These are phyloP conservation scores for Drosophila meridiana DNA, from an alignment of 2,888 invertebrate genomes.

Conservation along the genomic window DNA sequence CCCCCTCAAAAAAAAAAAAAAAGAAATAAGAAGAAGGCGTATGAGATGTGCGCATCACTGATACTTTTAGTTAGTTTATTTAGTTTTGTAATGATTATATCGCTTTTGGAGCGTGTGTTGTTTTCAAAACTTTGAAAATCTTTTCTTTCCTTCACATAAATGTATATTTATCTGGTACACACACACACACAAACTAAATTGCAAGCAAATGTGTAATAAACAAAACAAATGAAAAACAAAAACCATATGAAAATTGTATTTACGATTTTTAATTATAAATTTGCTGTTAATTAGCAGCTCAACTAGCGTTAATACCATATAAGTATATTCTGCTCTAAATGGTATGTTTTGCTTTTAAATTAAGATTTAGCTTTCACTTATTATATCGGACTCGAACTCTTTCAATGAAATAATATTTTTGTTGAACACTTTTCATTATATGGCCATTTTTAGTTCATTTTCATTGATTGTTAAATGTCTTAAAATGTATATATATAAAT, in stretches of 20 bases:
- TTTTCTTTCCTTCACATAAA: conserved; percentile 23
- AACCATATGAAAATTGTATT: conserved; percentile 11
- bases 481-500: neutral
- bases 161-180: conserved; percentile 64
- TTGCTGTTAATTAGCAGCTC: conserved; percentile 9
- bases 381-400: neutral
- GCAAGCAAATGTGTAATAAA: conserved; percentile 58
- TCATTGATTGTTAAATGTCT: neutral
- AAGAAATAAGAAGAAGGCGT: neutral
- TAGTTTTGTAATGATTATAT: conserved; percentile 53
- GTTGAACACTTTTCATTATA: neutral
- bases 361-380: neutral
- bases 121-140: conserved; percentile 11
- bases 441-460: neutral
- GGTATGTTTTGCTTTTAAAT: neutral
- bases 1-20: conserved; percentile 7
- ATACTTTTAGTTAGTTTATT: conserved; percentile 70
- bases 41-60: conserved; percentile 48
- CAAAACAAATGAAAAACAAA: conserved; percentile 6
- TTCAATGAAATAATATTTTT: neutral
- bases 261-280: conserved; percentile 20
- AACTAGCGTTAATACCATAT: neutral
- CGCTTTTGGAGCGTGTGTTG: conserved; percentile 53
- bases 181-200: conserved; percentile 25
- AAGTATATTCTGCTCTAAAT: neutral